Base-by-base conservation (phyloP, 2,113 vertebrate species). In the Craseonycteris thonglongyai region DNA sequence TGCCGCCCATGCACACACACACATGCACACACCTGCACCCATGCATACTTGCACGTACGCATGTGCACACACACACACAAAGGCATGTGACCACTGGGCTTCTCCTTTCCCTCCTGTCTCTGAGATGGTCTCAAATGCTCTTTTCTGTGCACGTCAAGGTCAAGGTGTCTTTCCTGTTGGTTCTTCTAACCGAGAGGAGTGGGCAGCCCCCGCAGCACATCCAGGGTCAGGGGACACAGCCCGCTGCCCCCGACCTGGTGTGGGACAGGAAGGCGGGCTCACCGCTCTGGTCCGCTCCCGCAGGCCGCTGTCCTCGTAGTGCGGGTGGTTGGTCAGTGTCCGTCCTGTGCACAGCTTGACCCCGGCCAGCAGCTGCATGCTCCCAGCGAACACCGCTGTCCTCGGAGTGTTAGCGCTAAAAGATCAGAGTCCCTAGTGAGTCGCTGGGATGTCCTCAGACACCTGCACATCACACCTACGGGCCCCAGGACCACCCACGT, bases 281-380 rank as follows among this genome's bases (percentile, higher is more conserved):
- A 99, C 99, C 99, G 99, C 99, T 95, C 97, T 99, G 93, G 99
- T 99, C 84, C 99, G 98, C 93, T 99, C 99, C 96, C 99, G 98
- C 93, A 99, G 98, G 91, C 98, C 97, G 94, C 98, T 99, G 97
- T 99, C 99, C 96, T 99, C 99, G 2, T 99, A 99, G 98, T 99
- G 99, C 3, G 99, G 99, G 95, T 99, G 99, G 98, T 99, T 99
- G 95, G 99, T 99, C 93, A 99, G 98, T 79, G 98, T 98, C 97
- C 99, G 98, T 40, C 99, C 99, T 0, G 99, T 99, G 98, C 99
- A 99, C 96, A 99, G 98, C 97, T 99, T 99, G 97, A 99, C 99
- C 90, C 99, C 99, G 0, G 99, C 99, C 97, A 99, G 98, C 63
- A 99, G 97, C 98, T 99, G 99, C 99, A 99, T 99, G 98, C 99